These are phyloP conservation scores for Nothocercus julius DNA, from an alignment of 2,113 vertebrate genomes.

Conservation along the genomic window DNA sequence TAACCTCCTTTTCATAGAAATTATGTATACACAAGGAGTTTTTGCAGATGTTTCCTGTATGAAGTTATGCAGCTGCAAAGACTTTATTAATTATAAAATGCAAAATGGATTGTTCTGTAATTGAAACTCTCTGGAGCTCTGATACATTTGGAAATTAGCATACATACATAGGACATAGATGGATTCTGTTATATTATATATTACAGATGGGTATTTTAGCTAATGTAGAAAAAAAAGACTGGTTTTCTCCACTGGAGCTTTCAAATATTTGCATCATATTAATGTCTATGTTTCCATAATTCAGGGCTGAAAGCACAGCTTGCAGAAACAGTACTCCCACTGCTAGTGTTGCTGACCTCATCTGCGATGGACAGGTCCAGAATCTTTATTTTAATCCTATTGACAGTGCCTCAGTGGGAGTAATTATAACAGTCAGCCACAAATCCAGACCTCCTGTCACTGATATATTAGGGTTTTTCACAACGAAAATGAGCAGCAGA, in stretches of 20 bases:
- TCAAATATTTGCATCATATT: conserved; percentile 77
- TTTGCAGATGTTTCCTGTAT: conserved; percentile 76
- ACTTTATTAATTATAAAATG: conserved; percentile 80
- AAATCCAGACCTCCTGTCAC: conserved; percentile 79
- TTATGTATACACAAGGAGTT: conserved; percentile 56
- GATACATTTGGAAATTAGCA: conserved; percentile 67
- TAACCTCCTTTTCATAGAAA: conserved; percentile 53
- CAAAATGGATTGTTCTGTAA: conserved; percentile 76
- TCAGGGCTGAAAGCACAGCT: conserved; percentile 70
- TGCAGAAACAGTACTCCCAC: conserved; percentile 75
- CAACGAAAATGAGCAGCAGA: conserved; percentile 74
- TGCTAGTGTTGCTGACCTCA: conserved; percentile 80
- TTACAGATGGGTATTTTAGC: conserved; percentile 64
- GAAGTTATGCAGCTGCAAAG: conserved; percentile 76
- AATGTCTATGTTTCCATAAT: conserved; percentile 63
- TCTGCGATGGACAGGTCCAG: conserved; percentile 74
- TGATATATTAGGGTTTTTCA: conserved; percentile 73
- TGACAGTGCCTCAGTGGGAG: conserved; percentile 81
- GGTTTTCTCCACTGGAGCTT: conserved; percentile 70
- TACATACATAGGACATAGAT: conserved; percentile 54
- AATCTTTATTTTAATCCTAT: conserved; percentile 82
- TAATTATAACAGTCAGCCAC: conserved; percentile 81
- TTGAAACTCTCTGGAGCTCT: conserved; percentile 67
- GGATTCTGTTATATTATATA: conserved; percentile 72
- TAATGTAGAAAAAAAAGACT: conserved; percentile 43